A percentile compares a stretch with the other conserved stretches of the same genome.
These are phyloP conservation scores for Gymnosoma rotundatum DNA, from an alignment of 2,888 invertebrate species.

Conservation along the genomic window DNA sequence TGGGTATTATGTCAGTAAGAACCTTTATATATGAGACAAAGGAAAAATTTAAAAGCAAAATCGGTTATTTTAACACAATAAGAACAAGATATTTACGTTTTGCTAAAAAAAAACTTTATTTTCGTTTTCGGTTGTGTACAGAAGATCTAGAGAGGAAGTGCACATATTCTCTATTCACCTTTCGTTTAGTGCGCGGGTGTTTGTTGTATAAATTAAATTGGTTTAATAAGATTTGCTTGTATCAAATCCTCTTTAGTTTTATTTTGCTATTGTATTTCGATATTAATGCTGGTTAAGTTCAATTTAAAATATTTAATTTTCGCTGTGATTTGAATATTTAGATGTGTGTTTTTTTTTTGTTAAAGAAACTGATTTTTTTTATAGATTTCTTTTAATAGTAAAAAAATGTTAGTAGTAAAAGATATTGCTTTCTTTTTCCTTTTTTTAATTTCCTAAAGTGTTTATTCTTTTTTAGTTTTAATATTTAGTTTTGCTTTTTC, in stretches of 20 bases:
- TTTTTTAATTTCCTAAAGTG: conserved; percentile 54
- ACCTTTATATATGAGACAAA: no score
- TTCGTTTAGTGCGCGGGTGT: no score
- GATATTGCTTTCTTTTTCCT: conserved; percentile 66
- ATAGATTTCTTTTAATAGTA: conserved; percentile 56
- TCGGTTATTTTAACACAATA: no score
- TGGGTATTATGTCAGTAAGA: no score
- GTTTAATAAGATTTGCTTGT: neutral
- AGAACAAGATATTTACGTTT: no score
- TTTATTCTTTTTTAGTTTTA: conserved; percentile 34
- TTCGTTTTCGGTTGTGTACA: no score
- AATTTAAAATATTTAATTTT: neutral
- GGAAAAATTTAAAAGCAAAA: no score
- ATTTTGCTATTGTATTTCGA: neutral
- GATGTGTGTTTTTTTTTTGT: neutral
- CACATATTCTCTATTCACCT: no score
- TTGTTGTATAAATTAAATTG: no score
- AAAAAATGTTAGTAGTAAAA: conserved; percentile 69
- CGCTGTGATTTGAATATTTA: neutral
- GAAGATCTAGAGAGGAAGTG: no score
- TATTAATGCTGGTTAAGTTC: neutral
- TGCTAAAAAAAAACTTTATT: no score
- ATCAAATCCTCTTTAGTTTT: neutral
- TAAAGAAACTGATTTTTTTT: conserved; percentile 5
- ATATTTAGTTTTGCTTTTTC: no score